Conservation (phyloP, 2,797 vertebrate species). For the Onychomys arenicola region DNA sequence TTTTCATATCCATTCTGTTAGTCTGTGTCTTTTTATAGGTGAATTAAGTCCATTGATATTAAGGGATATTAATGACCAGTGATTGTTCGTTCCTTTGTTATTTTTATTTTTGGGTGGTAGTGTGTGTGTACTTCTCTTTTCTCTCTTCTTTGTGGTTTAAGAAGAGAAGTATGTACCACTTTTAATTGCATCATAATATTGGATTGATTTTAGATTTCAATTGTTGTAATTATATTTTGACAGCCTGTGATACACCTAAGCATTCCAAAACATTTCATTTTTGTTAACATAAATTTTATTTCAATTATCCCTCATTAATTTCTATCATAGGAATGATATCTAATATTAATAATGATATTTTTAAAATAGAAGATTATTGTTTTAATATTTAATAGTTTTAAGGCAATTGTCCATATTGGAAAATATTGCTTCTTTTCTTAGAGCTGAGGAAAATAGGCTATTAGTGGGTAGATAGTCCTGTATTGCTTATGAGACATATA, state of each 20-base stretch:
- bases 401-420: background rate
- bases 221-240: constrained; percentile 76
- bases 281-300: constrained; percentile 65
- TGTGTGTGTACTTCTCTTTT: no score
- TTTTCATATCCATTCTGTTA: no score
- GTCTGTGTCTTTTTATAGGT: no score
- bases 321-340: constrained; percentile 53
- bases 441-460: background rate
- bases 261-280: constrained; percentile 69
- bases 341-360: constrained; percentile 56
- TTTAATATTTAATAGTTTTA: constrained; percentile 52
- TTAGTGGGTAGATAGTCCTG: background rate
- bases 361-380: constrained; percentile 42
- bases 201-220: constrained; percentile 56
- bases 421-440: constrained; percentile 24
- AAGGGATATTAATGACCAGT: no score
- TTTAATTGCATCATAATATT: constrained; percentile 52
- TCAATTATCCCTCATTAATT: constrained; percentile 55
- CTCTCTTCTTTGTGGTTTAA: no score
- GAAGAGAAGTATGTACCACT: no score
- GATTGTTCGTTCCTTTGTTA: no score
- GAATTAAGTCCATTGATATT: no score
- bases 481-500: background rate
- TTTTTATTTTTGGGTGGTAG: no score
- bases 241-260: constrained; percentile 19